Base-by-base conservation (phyloP, 1,140 invertebrate genomes). In the Sarcophaga peregrina region DNA sequence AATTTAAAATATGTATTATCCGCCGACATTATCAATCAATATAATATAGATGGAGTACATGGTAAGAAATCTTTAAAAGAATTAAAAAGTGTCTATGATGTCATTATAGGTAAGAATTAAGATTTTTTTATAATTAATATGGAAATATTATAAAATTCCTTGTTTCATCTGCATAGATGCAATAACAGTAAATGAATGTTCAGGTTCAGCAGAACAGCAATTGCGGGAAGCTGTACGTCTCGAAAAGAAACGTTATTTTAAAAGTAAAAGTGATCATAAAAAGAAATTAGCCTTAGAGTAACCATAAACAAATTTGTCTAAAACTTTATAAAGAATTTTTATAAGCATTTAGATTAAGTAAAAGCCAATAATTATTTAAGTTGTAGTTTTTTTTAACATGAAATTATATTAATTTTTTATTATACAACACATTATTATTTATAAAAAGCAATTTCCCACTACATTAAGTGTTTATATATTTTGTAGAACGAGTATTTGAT, bases 1-100 rank as follows among this genome's bases (percentile, higher is more conserved):
- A 58, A 58, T 58, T n/a, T 58, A 13, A 58, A 58, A 58, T 58
- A 58, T n/a, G n/a, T 58, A 58, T 58, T 58, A 58, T 58, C 54
- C n/a, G n/a, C 54, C 15, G 54, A 58, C n/a, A 58, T 58, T n/a
- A 58, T n/a, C 1, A 58, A 58, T 58, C 13, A 58, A 15, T 58
- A 58, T 58, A 58, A 58, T 58, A n/a, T 58, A n/a, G 54, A 58
- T 7, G 54, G 54, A 1, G 54, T 58, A 0, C 54, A 58, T 58
- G 54, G 54, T 6, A 58, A 58, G 13, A 13, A 58, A n/a, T 58
- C 13, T n/a, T n/a, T 58, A 15, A 58, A 58, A n/a, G 54, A 58
- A n/a, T 58, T 58, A 37, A 37, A 37, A 37, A 37, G 25, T 37
- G 25, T 37, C 25, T 58, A 58, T n/a, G 54, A 58, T n/a, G 54